A percentile compares a stretch with the other conserved stretches of the same genome.
Evolutionary conservation across 2,797 vertebrate species (phyloP).

Genomic region (Pseudochirops corinnae): DNA sequence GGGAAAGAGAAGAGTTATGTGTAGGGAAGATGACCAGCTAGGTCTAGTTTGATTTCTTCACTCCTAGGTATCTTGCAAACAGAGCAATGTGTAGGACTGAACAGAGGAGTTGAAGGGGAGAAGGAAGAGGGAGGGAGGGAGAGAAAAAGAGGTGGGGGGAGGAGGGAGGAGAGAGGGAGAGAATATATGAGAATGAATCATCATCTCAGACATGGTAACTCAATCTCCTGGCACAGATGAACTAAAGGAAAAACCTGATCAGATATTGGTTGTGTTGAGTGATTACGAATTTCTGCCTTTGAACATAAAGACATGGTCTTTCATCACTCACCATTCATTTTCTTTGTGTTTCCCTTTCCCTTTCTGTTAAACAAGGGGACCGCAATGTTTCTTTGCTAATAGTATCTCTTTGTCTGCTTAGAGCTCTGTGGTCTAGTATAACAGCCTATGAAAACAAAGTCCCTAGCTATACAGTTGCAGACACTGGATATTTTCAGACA

Average conservation of each 20-base stretch:
- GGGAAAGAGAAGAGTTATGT: neutral
- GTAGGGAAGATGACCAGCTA: neutral
- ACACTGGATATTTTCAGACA: neutral
- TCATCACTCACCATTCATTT: neutral
- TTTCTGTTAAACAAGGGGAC: conserved; percentile 44
- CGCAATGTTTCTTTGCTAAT: neutral
- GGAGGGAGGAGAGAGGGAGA: neutral
- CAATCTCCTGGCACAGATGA: neutral
- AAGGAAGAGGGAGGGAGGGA: neutral
- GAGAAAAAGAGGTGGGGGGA: fast-evolving
- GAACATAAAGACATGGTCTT: neutral
- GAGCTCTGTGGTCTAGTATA: neutral
- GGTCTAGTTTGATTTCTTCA: conserved; percentile 10
- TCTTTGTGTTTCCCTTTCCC: neutral
- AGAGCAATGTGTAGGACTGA: neutral
- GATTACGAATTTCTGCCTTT: neutral
- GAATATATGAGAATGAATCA: neutral
- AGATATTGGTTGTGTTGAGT: no score
- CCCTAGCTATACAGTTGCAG: neutral
- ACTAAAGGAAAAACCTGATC: neutral
- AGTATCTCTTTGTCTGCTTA: neutral
- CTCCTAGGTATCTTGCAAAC: neutral
- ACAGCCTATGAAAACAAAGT: neutral
- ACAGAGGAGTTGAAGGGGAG: neutral
- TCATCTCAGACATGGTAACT: neutral